phyloP scores from a whole-genome alignment of 2,797 vertebrate genomes.

The Propithecus perrieri region DNA sequence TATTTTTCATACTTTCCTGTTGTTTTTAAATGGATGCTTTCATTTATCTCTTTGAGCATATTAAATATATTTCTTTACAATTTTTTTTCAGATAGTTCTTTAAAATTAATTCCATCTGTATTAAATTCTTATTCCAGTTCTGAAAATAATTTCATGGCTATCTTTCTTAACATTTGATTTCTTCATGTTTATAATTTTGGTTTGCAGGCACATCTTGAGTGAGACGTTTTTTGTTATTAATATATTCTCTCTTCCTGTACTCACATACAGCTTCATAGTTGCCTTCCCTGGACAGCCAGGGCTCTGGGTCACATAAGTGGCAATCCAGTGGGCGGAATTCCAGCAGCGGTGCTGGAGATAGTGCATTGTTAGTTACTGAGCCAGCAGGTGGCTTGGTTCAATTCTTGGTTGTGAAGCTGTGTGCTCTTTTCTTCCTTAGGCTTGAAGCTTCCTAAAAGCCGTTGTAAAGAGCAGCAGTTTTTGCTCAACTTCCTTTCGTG shows the following conservation, averaged over 20 bases:
- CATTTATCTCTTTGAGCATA: background rate
- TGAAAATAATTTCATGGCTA: background rate
- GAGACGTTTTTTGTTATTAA: background rate
- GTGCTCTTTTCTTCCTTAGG: background rate
- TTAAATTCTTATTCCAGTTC: background rate
- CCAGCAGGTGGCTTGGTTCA: background rate
- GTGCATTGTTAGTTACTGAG: background rate
- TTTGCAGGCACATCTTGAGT: background rate
- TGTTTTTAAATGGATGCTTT: constrained; percentile 26
- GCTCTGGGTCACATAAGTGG: background rate
- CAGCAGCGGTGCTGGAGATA: background rate
- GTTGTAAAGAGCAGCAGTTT: background rate
- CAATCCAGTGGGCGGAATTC: background rate
- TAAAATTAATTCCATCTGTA: background rate
- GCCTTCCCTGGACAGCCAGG: background rate
- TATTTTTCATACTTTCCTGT: background rate
- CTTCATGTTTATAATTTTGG: background rate
- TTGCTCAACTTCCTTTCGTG: background rate
- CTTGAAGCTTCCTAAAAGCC: background rate
- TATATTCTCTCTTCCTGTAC: background rate
- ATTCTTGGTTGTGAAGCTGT: background rate
- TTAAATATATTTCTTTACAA: background rate
- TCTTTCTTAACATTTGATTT: background rate
- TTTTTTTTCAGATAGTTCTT: background rate
- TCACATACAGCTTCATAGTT: background rate